Evolutionary conservation across 2,888 invertebrate genomes (phyloP).

Genomic region (Diaphora mendica): DNA sequence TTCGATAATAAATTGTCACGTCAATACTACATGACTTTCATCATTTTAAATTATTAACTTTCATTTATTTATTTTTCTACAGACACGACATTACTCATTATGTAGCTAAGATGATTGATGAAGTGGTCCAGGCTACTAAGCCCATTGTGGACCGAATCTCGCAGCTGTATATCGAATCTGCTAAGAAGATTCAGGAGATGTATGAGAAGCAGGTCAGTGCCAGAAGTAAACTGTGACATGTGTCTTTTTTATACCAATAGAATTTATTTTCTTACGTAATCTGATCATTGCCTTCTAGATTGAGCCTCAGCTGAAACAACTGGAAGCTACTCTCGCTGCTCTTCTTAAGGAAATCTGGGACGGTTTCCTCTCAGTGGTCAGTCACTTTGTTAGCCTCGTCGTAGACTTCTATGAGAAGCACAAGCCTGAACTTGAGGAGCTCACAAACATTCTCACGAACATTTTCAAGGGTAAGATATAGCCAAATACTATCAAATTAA

Average conservation of each 20-base stretch:
- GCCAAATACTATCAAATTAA: background rate
- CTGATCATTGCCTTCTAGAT: conserved; percentile 55
- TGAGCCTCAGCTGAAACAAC: conserved; percentile 71
- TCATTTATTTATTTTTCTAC: conserved; percentile 21
- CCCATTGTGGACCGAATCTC: conserved; percentile 68
- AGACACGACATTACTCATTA: conserved; percentile 68
- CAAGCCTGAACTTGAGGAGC: conserved; percentile 88
- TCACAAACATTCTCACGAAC: conserved; percentile 83
- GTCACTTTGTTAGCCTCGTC: conserved; percentile 83
- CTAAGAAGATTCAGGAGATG: conserved; percentile 65
- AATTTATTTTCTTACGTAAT: background rate
- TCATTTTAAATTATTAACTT: background rate
- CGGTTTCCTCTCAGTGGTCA: conserved; percentile 76
- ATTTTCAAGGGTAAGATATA: conserved; percentile 79
- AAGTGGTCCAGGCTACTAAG: conserved; percentile 61
- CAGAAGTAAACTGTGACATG: background rate
- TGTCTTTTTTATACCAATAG: background rate
- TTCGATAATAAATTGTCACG: too few species aligned
- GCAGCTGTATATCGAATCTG: conserved; percentile 53
- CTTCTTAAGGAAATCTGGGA: conserved; percentile 75
- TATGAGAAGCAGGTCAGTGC: conserved; percentile 70
- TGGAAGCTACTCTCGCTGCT: conserved; percentile 68
- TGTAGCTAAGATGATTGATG: conserved; percentile 70
- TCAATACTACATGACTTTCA: background rate
- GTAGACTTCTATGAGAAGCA: conserved; percentile 88